phyloP scores from a whole-genome alignment of 2,888 invertebrate genomes.

The Xylota sylvarum region DNA sequence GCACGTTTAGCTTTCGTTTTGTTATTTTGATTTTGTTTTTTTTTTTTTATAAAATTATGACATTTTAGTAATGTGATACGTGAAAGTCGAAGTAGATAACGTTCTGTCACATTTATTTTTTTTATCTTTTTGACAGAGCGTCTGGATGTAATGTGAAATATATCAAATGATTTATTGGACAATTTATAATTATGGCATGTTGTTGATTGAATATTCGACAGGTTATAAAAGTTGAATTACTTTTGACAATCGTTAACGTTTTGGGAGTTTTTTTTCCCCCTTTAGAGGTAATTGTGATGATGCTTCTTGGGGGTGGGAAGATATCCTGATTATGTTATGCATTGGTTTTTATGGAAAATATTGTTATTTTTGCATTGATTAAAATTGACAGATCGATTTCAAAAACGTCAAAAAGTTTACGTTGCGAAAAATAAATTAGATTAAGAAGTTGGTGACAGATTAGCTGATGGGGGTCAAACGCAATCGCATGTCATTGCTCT shows the following conservation, averaged over 20 bases:
- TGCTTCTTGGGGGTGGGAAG: no score
- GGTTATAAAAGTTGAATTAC: background rate
- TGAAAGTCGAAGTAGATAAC: constrained; percentile 27
- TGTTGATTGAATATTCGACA: constrained; percentile 22
- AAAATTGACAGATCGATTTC: no score
- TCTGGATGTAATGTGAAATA: constrained; percentile 5
- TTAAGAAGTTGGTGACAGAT: no score
- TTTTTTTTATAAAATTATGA: constrained; percentile 25
- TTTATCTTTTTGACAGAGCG: constrained; percentile 10
- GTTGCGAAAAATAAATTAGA: no score
- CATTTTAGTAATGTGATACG: constrained; percentile 26
- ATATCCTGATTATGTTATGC: no score
- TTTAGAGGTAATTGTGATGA: no score
- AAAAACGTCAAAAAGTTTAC: no score
- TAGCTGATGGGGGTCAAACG: no score
- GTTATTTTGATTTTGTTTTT: background rate
- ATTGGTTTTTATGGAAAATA: no score
- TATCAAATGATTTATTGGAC: constrained; percentile 45
- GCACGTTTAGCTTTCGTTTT: constrained; percentile 18
- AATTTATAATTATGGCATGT: constrained; percentile 43
- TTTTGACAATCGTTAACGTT: background rate
- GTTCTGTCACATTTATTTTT: background rate
- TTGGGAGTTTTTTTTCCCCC: no score
- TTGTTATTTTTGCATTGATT: no score
- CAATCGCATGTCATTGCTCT: no score